phyloP scores from a whole-genome alignment of 30 jellyfish, hydroid and myxozoan species.

The Cassiopea xamachana region DNA sequence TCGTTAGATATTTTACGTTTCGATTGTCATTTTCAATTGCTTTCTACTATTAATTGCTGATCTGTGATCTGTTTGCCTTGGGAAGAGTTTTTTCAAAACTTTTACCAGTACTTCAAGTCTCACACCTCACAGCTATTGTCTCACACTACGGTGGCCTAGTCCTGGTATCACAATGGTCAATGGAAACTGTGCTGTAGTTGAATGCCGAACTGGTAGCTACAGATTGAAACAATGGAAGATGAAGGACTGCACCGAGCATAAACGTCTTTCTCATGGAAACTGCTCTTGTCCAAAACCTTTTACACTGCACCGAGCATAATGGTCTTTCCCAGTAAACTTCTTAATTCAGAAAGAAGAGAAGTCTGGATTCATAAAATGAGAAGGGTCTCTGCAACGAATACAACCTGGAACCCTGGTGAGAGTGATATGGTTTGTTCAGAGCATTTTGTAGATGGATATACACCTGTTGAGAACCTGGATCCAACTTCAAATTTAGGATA shows the following conservation, averaged over 20 bases:
- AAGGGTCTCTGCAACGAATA: not conserved
- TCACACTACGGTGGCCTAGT: not conserved
- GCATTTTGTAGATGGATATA: not conserved
- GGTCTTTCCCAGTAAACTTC: not conserved
- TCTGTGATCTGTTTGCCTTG: not conserved
- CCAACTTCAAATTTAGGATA: not conserved
- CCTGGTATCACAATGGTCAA: constrained; percentile 22
- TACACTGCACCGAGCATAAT: not conserved
- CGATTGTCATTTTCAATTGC: not conserved
- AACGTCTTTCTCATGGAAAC: not conserved
- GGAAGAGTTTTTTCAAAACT: constrained; percentile 24
- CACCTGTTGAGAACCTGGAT: not conserved
- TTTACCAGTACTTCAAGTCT: not conserved
- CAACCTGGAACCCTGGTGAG: not conserved
- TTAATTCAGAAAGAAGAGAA: not conserved
- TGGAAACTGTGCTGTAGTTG: constrained; percentile 39
- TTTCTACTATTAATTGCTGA: not conserved
- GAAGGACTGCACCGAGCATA: not conserved
- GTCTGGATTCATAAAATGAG: not conserved
- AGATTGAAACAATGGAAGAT: constrained; percentile 23
- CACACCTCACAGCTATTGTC: not conserved
- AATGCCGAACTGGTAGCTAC: not conserved
- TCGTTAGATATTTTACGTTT: not conserved
- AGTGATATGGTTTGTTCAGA: not conserved
- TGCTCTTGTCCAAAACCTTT: not conserved